Base-by-base conservation (phyloP, 2,888 invertebrate genomes). In the Trissoscelio sp. region DNA sequence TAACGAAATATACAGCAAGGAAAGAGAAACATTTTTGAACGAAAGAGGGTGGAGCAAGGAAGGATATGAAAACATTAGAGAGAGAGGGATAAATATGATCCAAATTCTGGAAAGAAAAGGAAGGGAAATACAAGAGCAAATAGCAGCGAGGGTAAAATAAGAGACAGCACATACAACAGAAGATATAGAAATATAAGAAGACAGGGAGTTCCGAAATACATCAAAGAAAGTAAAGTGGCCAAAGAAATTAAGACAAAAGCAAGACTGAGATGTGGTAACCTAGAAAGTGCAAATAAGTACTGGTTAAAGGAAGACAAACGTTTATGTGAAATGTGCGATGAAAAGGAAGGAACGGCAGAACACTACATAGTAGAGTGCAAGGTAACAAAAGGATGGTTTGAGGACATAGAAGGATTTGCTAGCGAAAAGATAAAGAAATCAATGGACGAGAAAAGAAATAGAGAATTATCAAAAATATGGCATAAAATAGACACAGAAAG, bases 211-310 rank as follows among this genome's bases (percentile, higher is more conserved):
- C 62, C 72, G 2, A 12, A 62, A 18, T 73, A 73, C 39, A 16
- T 62, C 5, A 53, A n/a, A 16, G 37, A 48, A 11, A 14, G 18
- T 12, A 46, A 37, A 34, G 31, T 24, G 9, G n/a, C 14, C 7
- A 57, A 44, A 5, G 31, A 70, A 3, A 51, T 60, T 34, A 60
- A 46, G 7, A 44, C 53, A 46, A 70, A 53, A 14, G 73, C 66
- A n/a, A 74, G 51, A 24, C 20, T 73, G 11, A 73, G 64, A 42
- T 73, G 72, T 22, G 62, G 72, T 3, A 70, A 46, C 18, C n/a
- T 67, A 7, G 57, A 44, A 31, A 57, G 42, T 9, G 24, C n/a
- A 12, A 70, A 70, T 31, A 39, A 51, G 24, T 62, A 28, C 24
- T 62, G 51, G 62, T 7, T 48, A 18, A 22, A 51, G 11, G 64